These are phyloP conservation scores for Castor canadensis DNA, from an alignment of 2,113 vertebrate genomes.

Conservation along the genomic window DNA sequence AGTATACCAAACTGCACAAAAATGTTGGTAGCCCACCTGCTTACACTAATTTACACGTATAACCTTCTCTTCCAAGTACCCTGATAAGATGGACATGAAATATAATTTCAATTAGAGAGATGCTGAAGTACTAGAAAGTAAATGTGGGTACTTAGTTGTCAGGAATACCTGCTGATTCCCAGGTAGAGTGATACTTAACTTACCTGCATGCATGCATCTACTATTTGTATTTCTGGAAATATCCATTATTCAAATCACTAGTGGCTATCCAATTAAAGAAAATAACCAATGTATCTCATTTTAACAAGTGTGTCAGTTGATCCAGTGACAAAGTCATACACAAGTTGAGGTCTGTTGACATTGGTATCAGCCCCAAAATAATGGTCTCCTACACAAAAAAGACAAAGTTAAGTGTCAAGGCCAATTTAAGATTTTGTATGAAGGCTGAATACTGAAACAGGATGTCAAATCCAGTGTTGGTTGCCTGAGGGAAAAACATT, in stretches of 20 bases:
- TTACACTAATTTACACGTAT: conserved; percentile 76
- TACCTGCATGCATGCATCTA: conserved; percentile 82
- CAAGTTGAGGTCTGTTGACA: background rate
- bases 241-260: conserved; percentile 82
- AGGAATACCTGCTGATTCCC: conserved; percentile 83
- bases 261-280: conserved; percentile 82
- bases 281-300: conserved; percentile 69
- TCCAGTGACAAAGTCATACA: background rate
- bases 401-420: background rate
- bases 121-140: conserved; percentile 82
- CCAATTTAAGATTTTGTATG: background rate
- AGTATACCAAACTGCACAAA: conserved; percentile 60
- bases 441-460: background rate
- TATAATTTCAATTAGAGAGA: conserved; percentile 86
- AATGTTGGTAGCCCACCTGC: conserved; percentile 61
- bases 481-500: background rate
- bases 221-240: conserved; percentile 84
- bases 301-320: conserved; percentile 60
- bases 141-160: conserved; percentile 78
- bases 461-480: background rate
- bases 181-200: conserved; percentile 83
- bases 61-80: conserved; percentile 69
- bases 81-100: conserved; percentile 82
- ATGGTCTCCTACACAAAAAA: background rate
- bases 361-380: background rate